Percentiles rank a stretch among this genome's conserved stretches.
These are phyloP conservation scores for Eretmocerus hayati DNA, from an alignment of 2,888 invertebrate genomes.

Conservation along the genomic window DNA sequence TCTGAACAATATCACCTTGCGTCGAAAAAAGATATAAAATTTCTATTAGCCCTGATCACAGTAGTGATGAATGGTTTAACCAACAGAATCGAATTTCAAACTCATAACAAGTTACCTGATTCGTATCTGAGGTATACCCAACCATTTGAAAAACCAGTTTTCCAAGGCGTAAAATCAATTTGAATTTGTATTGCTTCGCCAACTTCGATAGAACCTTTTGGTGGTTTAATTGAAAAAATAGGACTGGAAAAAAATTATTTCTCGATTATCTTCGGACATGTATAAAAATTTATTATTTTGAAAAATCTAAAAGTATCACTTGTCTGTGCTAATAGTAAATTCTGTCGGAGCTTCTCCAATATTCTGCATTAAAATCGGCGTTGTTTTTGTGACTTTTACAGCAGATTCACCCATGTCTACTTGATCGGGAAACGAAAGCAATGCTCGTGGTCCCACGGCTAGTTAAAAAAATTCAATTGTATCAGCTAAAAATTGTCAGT, in stretches of 20 bases:
- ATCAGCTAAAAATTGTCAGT: too few species aligned
- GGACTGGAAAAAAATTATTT: constrained; percentile 23
- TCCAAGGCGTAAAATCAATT: constrained; percentile 50
- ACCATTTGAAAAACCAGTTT: constrained; percentile 46
- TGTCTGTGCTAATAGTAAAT: constrained; percentile 47
- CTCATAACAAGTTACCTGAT: constrained; percentile 40
- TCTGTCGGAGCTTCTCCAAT: constrained; percentile 49
- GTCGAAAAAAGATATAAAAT: too few species aligned
- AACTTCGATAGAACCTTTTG: constrained; percentile 49
- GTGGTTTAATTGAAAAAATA: constrained; percentile 52
- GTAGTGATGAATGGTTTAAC: too few species aligned
- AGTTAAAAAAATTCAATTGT: background rate
- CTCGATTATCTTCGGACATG: background rate
- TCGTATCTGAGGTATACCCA: constrained; percentile 43
- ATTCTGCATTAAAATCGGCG: constrained; percentile 52
- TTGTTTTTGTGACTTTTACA: constrained; percentile 49
- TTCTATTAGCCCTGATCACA: too few species aligned
- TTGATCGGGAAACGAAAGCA: constrained; percentile 56
- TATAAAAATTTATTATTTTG: background rate
- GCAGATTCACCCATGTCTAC: constrained; percentile 51
- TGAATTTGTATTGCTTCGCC: constrained; percentile 49
- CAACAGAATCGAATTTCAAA: too few species aligned
- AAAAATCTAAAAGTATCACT: constrained; percentile 44
- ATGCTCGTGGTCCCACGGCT: constrained; percentile 53
- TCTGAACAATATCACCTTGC: constrained; percentile 11